Evolutionary conservation across 2,113 vertebrate genomes (phyloP).

Genomic region (Pomatorhinus ruficollis): DNA sequence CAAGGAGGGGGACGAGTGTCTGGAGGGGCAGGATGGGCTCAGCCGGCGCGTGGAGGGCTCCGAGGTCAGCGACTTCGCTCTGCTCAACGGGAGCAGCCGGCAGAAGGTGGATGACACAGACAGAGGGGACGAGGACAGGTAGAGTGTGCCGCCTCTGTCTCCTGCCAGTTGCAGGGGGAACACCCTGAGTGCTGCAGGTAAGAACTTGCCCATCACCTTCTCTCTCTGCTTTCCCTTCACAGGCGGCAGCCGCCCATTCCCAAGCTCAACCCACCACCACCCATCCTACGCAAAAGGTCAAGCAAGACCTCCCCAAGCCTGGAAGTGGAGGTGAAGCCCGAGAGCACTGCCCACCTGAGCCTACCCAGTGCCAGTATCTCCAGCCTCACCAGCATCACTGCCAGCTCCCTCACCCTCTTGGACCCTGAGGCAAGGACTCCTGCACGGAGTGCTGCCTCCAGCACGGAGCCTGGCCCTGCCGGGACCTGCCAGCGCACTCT

Average conservation of each 20-base stretch:
- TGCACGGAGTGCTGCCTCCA: conserved; percentile 57
- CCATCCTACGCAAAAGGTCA: conserved; percentile 77
- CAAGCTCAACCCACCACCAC: conserved; percentile 80
- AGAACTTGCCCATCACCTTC: not conserved
- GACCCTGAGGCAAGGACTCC: conserved; percentile 75
- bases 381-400: conserved; percentile 75
- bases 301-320: conserved; percentile 79
- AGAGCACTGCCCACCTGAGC: not conserved
- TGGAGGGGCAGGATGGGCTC: conserved; percentile 44
- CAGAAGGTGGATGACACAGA: conserved; percentile 2
- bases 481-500: conserved; percentile 53
- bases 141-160: not conserved
- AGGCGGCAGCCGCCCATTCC: conserved; percentile 78
- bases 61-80: not conserved
- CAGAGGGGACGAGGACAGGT: conserved; percentile 78
- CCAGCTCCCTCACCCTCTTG: conserved; percentile 71
- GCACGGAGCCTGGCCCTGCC: conserved; percentile 70
- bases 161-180: fast-evolving
- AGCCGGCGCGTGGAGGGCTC: conserved; percentile 64
- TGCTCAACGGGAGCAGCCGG: conserved; percentile 32
- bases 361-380: conserved; percentile 62
- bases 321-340: conserved; percentile 39
- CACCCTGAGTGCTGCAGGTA: not conserved
- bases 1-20: conserved; percentile 1
- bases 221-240: not conserved